Evolutionary conservation across 2,113 vertebrate genomes (phyloP).

Genomic region (Aythya baeri): DNA sequence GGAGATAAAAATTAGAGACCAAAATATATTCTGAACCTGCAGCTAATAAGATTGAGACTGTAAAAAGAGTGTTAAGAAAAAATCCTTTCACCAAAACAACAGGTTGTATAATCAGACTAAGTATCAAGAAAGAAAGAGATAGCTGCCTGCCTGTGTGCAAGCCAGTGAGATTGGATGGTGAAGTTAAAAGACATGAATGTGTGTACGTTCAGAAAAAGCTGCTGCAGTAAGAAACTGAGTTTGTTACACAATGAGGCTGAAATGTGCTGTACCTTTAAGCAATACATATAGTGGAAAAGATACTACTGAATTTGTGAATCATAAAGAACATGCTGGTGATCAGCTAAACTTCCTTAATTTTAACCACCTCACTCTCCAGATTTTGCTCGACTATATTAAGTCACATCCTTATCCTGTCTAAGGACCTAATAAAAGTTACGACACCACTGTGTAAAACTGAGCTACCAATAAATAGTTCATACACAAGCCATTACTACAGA

Average conservation of each 20-base stretch:
- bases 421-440: not conserved
- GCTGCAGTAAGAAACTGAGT: slow-evolving; percentile 5
- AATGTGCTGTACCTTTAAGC: not conserved
- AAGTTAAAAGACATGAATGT: slow-evolving; percentile 31
- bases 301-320: not conserved
- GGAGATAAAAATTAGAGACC: slow-evolving; percentile 28
- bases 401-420: not conserved
- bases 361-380: not conserved
- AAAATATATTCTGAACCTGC: slow-evolving; percentile 3
- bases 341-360: not conserved
- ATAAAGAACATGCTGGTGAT: not conserved
- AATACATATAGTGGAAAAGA: slow-evolving; percentile 9
- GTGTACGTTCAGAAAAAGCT: not conserved
- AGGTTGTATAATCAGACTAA: slow-evolving; percentile 1
- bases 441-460: not conserved
- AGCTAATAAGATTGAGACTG: slow-evolving; percentile 20
- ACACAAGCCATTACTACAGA: not conserved
- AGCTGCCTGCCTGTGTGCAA: not conserved
- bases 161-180: not conserved
- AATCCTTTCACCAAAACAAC: slow-evolving; percentile 26
- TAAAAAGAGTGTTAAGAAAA: slow-evolving; percentile 50
- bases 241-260: not conserved
- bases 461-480: not conserved
- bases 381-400: not conserved
- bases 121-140: slow-evolving; percentile 44